Evolutionary conservation across 2,113 vertebrate genomes (phyloP).

Genomic region (Pachycephala philippinensis): DNA sequence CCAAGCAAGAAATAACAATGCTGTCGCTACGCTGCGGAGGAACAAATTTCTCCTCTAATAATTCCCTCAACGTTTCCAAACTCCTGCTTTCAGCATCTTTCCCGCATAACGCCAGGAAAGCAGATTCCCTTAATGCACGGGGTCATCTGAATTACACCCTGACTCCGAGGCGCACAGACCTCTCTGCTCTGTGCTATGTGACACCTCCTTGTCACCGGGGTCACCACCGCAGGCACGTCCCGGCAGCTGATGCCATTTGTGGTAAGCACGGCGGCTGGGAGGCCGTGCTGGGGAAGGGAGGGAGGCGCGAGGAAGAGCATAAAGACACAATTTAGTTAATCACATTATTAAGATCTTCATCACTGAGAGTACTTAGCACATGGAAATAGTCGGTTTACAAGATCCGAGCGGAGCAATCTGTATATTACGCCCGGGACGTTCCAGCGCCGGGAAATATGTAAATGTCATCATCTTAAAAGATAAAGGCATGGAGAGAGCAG

Average conservation of each 20-base stretch:
- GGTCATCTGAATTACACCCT: conserved; percentile 1
- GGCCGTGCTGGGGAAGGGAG: neutral
- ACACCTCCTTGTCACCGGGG: conserved; percentile 43
- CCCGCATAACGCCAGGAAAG: neutral
- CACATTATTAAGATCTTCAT: conserved; percentile 40
- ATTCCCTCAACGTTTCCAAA: neutral
- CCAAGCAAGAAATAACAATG: conserved; percentile 63
- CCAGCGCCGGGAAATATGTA: conserved; percentile 36
- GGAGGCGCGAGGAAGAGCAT: neutral
- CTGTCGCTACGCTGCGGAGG: neutral
- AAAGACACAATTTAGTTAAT: conserved; percentile 31
- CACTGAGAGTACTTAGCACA: conserved; percentile 19
- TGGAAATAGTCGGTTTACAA: conserved; percentile 31
- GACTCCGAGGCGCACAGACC: neutral
- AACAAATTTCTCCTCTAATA: conserved; percentile 25
- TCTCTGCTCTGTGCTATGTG: conserved; percentile 23
- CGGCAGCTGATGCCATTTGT: conserved; percentile 12
- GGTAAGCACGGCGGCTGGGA: neutral
- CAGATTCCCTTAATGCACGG: neutral
- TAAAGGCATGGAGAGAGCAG: conserved; percentile 16
- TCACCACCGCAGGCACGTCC: conserved; percentile 2
- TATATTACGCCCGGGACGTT: conserved; percentile 12
- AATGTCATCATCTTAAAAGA: conserved; percentile 64
- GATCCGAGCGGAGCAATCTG: conserved; percentile 5
- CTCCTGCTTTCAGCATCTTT: conserved; percentile 39